Evolutionary conservation across 2,797 vertebrate genomes (phyloP).

Genomic region (Coilia nasus): DNA sequence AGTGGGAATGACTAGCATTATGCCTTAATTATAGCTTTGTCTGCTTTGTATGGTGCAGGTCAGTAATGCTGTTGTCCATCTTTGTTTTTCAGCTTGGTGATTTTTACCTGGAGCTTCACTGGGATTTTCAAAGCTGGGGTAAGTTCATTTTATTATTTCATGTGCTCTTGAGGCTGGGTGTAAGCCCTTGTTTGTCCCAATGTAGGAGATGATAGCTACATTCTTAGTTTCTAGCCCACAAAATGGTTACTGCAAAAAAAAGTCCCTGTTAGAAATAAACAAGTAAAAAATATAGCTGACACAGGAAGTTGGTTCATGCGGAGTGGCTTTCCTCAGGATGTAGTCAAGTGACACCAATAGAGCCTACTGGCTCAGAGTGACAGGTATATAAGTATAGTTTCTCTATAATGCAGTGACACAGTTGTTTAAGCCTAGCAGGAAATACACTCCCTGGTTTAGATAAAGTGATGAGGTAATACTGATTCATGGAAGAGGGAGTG

Average conservation of each 20-base stretch:
- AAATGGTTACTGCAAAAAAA: background rate
- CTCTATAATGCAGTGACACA: background rate
- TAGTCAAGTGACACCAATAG: background rate
- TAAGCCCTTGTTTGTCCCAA: background rate
- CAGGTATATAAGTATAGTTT: background rate
- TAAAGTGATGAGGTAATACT: conserved; percentile 26
- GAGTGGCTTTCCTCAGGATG: background rate
- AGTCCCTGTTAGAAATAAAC: background rate
- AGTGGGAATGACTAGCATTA: background rate
- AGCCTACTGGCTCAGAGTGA: background rate
- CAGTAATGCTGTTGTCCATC: conserved; percentile 27
- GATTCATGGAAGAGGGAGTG: conserved; percentile 34
- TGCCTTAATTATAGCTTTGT: background rate
- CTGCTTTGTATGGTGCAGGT: background rate
- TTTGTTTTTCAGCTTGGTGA: conserved; percentile 88
- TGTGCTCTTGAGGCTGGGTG: background rate
- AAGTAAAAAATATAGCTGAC: background rate
- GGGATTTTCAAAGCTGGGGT: conserved; percentile 99
- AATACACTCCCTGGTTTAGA: background rate
- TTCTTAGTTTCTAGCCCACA: background rate
- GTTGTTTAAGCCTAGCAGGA: background rate
- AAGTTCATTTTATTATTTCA: conserved; percentile 65
- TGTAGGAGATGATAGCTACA: background rate
- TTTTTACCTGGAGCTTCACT: conserved; percentile 99
- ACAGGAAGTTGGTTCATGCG: background rate